Percentiles rank a stretch among this genome's conserved stretches.
Evolutionary conservation across 1,140 invertebrate genomes (phyloP).

Genomic region (Sminthurides bifidus): DNA sequence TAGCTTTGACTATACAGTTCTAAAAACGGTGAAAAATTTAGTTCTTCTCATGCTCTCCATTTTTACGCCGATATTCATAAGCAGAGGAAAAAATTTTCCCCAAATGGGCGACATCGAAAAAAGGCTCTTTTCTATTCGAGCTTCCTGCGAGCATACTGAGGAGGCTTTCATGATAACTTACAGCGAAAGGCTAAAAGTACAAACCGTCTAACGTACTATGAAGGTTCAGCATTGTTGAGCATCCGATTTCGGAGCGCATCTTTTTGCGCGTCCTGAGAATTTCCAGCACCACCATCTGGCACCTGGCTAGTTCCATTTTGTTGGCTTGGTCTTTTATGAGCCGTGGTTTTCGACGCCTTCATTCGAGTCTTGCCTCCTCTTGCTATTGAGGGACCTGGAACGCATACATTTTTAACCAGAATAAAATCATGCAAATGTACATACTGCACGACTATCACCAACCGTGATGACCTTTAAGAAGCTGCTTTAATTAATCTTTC

Average conservation of each 20-base stretch:
- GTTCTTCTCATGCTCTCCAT: background rate
- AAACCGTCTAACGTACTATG: no score
- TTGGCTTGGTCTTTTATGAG: conserved; percentile 19
- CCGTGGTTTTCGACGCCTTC: conserved; percentile 21
- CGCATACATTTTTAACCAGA: background rate
- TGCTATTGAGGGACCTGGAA: background rate
- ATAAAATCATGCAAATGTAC: background rate
- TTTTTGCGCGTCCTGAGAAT: conserved; percentile 2
- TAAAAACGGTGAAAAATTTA: no score
- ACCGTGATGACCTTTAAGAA: background rate
- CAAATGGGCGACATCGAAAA: background rate
- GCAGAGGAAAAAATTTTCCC: background rate
- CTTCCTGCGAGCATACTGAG: background rate
- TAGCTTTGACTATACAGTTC: no score
- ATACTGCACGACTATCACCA: background rate
- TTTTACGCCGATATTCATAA: background rate
- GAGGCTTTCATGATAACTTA: conserved; percentile 5
- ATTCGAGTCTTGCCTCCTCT: background rate
- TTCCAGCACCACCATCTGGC: background rate
- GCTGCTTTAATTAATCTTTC: background rate
- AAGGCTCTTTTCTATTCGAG: background rate
- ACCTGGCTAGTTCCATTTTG: conserved; percentile 31
- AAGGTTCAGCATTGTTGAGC: conserved; percentile 41
- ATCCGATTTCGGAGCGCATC: conserved; percentile 14
- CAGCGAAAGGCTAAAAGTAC: conserved; percentile 49